Conservation (phyloP, 1,140 invertebrate genomes). For the Schlechtendalia chinensis region DNA sequence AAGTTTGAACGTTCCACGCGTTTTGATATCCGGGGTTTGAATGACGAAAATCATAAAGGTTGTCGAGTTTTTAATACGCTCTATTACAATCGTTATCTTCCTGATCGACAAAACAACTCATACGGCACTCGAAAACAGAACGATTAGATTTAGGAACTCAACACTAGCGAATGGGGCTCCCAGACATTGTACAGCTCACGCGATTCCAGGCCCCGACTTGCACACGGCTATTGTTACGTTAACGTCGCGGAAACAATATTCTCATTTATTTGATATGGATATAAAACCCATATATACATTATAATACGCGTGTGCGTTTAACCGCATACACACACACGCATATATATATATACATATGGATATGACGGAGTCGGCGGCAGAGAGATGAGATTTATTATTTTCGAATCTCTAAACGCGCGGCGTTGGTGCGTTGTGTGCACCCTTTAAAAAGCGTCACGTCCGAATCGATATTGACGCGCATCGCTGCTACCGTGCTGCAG, state of each 20-base stretch:
- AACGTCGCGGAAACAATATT: not conserved
- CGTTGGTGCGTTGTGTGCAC: not conserved
- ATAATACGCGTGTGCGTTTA: too few species aligned
- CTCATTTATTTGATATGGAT: not conserved
- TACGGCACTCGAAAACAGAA: not conserved
- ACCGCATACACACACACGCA: too few species aligned
- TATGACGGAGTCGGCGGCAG: not conserved
- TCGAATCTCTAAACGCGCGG: not conserved
- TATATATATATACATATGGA: too few species aligned
- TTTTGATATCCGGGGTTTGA: too few species aligned
- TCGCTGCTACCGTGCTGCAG: conserved; percentile 10
- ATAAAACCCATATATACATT: too few species aligned
- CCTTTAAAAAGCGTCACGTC: conserved; percentile 31
- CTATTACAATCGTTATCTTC: not conserved
- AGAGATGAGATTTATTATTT: not conserved
- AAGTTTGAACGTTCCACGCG: too few species aligned
- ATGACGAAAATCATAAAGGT: not conserved
- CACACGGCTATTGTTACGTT: not conserved
- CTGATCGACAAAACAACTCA: too few species aligned
- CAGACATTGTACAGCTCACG: not conserved
- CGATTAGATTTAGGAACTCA: not conserved
- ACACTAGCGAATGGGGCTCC: too few species aligned
- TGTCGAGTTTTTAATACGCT: not conserved
- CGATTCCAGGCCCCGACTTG: not conserved
- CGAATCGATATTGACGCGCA: conserved; percentile 37